These are phyloP conservation scores for Netelia virgata DNA, from an alignment of 2,888 invertebrate species.

Conservation along the genomic window DNA sequence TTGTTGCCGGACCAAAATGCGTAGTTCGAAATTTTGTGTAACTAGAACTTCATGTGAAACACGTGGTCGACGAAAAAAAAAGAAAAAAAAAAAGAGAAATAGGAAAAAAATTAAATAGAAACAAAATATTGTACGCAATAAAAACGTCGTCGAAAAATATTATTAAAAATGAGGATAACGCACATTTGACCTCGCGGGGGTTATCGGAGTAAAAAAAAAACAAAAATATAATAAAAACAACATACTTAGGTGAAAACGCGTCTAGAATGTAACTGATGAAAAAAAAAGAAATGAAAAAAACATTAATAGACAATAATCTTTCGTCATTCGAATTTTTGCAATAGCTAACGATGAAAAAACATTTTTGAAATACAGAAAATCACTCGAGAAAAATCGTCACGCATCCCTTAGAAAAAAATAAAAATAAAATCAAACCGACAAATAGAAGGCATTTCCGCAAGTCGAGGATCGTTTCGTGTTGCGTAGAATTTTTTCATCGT, in stretches of 20 bases:
- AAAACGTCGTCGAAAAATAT: not conserved
- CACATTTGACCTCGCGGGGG: conserved; percentile 18
- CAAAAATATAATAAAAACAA: conserved; percentile 21
- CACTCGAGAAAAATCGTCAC: conserved; percentile 62
- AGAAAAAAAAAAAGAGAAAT: conserved; percentile 6
- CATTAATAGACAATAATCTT: conserved; percentile 57
- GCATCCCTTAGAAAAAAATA: conserved; percentile 68
- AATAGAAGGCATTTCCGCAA: conserved; percentile 73
- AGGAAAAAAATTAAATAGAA: conserved; percentile 27
- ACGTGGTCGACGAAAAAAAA: conserved; percentile 17
- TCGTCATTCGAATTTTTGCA: conserved; percentile 37
- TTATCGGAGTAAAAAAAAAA: not conserved
- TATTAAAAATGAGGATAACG: conserved; percentile 53
- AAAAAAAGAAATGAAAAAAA: conserved; percentile 70
- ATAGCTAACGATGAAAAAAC: conserved; percentile 31
- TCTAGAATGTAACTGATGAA: conserved; percentile 38
- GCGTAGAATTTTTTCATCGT: not conserved
- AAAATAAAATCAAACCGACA: conserved; percentile 44
- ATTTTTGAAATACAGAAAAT: conserved; percentile 44
- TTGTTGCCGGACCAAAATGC: conserved; percentile 53
- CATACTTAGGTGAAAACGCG: conserved; percentile 12
- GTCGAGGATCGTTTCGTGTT: conserved; percentile 35
- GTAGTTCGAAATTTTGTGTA: conserved; percentile 31
- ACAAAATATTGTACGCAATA: not conserved
- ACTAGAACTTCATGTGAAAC: conserved; percentile 12